Evolutionary conservation across 64 coral and sea anemone species (phyloP).

Genomic region (Dendronephthya gigantea): DNA sequence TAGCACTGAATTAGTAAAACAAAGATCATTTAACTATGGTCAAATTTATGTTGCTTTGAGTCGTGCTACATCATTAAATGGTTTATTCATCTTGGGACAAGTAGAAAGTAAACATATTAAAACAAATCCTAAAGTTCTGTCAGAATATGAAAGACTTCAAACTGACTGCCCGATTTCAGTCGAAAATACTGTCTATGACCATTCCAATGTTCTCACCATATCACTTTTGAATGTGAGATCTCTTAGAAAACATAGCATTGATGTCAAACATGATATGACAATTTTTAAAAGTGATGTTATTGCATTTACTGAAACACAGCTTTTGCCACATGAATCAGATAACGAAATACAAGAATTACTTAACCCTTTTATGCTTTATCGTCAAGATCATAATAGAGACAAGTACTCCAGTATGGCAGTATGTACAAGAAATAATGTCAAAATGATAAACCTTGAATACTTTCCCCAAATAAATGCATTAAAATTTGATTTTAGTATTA

Average conservation of each 20-base stretch:
- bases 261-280: background rate
- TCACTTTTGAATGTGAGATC: background rate
- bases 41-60: no score
- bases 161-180: background rate
- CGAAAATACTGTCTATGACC: background rate
- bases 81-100: background rate
- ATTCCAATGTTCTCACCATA: background rate
- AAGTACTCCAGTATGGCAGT: constrained; percentile 49
- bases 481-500: no score
- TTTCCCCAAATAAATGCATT: constrained; percentile 41
- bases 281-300: constrained; percentile 25
- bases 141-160: constrained; percentile 5
- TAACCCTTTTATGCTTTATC: constrained; percentile 28
- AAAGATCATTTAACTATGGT: no score
- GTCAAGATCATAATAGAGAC: constrained; percentile 42
- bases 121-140: constrained; percentile 3
- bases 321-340: constrained; percentile 32
- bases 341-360: constrained; percentile 32
- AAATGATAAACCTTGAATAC: constrained; percentile 30
- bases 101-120: constrained; percentile 5
- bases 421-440: constrained; percentile 35
- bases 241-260: background rate
- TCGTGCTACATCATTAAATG: background rate
- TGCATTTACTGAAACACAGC: constrained; percentile 35
- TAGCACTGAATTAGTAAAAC: no score